Evolutionary conservation across 2,113 vertebrate species (phyloP).

Genomic region (Zosterops lateralis): DNA sequence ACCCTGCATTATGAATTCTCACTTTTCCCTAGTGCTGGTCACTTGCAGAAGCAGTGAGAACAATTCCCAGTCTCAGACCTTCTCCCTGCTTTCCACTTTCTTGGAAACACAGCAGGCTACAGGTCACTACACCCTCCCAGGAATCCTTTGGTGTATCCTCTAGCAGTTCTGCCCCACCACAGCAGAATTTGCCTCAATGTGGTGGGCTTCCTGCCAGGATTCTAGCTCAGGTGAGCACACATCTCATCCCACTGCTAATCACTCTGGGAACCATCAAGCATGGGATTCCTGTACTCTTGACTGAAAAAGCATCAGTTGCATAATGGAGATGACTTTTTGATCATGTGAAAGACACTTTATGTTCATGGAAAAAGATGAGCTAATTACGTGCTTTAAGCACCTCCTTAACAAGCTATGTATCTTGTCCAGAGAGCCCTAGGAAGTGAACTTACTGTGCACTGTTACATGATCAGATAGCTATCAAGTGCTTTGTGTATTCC

Average conservation of each 20-base stretch:
- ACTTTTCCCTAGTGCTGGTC: background rate
- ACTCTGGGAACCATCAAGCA: background rate
- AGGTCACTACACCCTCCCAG: fast-evolving
- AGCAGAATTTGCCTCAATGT: fast-evolving
- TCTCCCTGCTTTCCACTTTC: background rate
- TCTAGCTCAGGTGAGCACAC: background rate
- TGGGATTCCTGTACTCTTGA: background rate
- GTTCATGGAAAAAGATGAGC: background rate
- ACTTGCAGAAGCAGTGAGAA: background rate
- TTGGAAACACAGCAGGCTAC: background rate
- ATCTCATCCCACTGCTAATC: background rate
- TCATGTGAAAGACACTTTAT: background rate
- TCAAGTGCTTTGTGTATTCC: background rate
- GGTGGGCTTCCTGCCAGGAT: background rate
- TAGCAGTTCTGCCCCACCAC: background rate
- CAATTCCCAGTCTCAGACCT: background rate
- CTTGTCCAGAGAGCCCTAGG: background rate
- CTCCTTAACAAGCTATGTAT: background rate
- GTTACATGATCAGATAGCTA: background rate
- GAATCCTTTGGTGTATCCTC: background rate
- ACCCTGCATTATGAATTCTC: background rate
- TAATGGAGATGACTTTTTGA: background rate
- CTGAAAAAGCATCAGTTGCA: background rate
- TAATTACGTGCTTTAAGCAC: background rate
- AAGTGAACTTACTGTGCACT: background rate